Conservation (phyloP, 2,797 vertebrate genomes). For the Paedocypris micromegethes region DNA sequence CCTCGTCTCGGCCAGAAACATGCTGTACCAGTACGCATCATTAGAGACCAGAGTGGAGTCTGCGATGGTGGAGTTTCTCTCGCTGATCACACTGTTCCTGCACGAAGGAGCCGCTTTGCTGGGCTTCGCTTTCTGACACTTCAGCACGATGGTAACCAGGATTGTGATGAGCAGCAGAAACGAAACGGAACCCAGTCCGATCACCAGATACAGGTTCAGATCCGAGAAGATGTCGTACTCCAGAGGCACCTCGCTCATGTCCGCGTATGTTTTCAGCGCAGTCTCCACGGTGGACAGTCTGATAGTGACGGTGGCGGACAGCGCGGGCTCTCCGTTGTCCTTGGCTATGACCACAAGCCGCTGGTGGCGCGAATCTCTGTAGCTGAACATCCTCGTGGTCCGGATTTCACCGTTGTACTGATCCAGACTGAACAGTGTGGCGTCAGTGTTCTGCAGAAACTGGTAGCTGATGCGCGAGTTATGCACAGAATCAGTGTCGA, state of each 20-base stretch:
- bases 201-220: conserved; percentile 52
- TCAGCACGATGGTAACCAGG: conserved; percentile 49
- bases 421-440: conserved; percentile 48
- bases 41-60: conserved; percentile 54
- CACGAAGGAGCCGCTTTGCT: conserved; percentile 45
- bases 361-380: conserved; percentile 49
- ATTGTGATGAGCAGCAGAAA: conserved; percentile 53
- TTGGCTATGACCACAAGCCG: conserved; percentile 50
- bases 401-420: conserved; percentile 49
- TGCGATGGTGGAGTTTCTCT: conserved; percentile 49
- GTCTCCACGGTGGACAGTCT: conserved; percentile 51
- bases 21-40: conserved; percentile 55
- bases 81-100: conserved; percentile 51
- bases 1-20: conserved; percentile 51
- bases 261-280: conserved; percentile 41
- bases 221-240: conserved; percentile 52
- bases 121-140: conserved; percentile 49
- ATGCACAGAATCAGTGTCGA: conserved; percentile 49
- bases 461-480: conserved; percentile 50
- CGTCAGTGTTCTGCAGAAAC: conserved; percentile 45
- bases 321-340: conserved; percentile 52
- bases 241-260: conserved; percentile 46
- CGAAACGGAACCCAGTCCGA: conserved; percentile 49
- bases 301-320: conserved; percentile 56
- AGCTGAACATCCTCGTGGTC: conserved; percentile 49